These are phyloP conservation scores for Agrochola lychnidis DNA, from an alignment of 2,888 invertebrate genomes.

Conservation along the genomic window DNA sequence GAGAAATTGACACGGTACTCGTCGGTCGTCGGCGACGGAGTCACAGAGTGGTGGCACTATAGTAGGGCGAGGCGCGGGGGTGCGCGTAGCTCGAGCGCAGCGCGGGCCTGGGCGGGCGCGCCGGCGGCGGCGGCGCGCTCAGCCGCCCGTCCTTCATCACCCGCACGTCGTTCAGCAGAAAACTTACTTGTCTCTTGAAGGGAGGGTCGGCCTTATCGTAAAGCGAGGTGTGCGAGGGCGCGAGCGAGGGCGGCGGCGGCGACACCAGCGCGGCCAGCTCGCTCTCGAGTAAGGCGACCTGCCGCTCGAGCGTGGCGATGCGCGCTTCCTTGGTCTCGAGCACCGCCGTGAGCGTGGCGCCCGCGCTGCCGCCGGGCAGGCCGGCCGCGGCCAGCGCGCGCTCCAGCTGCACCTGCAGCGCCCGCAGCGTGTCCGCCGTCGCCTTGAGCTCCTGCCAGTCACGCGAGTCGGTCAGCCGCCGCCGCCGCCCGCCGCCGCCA, in stretches of 20 bases:
- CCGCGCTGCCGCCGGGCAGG: conserved; percentile 89
- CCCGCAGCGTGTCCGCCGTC: conserved; percentile 95
- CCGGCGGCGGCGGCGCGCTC: conserved; percentile 84
- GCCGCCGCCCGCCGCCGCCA: conserved; percentile 81
- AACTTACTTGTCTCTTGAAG: conserved; percentile 96
- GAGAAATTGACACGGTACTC: conserved; percentile 87
- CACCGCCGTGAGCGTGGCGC: conserved; percentile 94
- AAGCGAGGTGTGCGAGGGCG: conserved; percentile 90
- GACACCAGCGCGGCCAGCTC: conserved; percentile 91
- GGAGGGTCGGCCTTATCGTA: conserved; percentile 92
- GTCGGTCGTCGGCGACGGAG: conserved; percentile 72
- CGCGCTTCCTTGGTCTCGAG: conserved; percentile 96
- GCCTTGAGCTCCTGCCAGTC: conserved; percentile 94
- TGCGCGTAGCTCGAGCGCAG: conserved; percentile 74
- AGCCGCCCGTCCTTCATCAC: conserved; percentile 93
- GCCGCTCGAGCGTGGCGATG: conserved; percentile 96
- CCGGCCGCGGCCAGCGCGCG: conserved; percentile 92
- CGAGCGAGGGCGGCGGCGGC: conserved; percentile 89
- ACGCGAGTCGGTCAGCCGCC: conserved; percentile 84
- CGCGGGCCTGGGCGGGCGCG: conserved; percentile 72
- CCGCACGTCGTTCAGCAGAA: conserved; percentile 95
- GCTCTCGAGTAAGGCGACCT: conserved; percentile 94
- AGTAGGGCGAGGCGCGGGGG: conserved; percentile 76
- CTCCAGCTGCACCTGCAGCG: conserved; percentile 95
- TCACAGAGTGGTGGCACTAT: conserved; percentile 87